These are phyloP conservation scores for Muntiacus reevesi DNA, from an alignment of 2,113 vertebrate species.

Conservation along the genomic window DNA sequence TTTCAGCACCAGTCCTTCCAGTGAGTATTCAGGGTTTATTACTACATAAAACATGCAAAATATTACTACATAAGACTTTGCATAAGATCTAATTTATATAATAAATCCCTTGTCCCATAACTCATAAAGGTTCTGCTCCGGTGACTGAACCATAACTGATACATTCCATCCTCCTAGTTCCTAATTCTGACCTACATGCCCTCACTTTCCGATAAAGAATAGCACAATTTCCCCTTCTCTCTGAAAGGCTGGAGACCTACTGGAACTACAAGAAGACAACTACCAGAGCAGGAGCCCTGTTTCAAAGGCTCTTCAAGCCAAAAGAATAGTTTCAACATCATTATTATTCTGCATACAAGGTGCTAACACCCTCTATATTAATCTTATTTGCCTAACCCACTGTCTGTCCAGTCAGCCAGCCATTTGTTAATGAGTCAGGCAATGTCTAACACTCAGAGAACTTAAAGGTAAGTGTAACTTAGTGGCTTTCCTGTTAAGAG, in stretches of 20 bases:
- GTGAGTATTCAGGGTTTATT: background rate
- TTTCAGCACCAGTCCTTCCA: background rate
- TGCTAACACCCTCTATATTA: background rate
- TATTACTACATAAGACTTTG: background rate
- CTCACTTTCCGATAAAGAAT: background rate
- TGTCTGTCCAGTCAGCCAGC: background rate
- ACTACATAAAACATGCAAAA: background rate
- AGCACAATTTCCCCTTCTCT: background rate
- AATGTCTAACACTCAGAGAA: background rate
- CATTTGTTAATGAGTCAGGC: background rate
- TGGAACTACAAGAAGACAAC: background rate
- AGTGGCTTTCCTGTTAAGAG: background rate
- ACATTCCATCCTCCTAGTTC: background rate
- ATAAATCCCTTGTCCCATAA: background rate
- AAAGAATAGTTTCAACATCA: background rate
- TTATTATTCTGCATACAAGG: background rate
- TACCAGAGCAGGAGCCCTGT: background rate
- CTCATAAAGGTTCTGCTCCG: background rate
- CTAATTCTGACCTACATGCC: background rate
- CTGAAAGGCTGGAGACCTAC: background rate
- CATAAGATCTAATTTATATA: background rate
- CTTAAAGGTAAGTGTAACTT: background rate
- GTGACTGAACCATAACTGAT: background rate
- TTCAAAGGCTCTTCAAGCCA: background rate
- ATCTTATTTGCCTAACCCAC: background rate